phyloP scores from a whole-genome alignment of 2,797 vertebrate genomes.

The Bryconaethiops microstoma region DNA sequence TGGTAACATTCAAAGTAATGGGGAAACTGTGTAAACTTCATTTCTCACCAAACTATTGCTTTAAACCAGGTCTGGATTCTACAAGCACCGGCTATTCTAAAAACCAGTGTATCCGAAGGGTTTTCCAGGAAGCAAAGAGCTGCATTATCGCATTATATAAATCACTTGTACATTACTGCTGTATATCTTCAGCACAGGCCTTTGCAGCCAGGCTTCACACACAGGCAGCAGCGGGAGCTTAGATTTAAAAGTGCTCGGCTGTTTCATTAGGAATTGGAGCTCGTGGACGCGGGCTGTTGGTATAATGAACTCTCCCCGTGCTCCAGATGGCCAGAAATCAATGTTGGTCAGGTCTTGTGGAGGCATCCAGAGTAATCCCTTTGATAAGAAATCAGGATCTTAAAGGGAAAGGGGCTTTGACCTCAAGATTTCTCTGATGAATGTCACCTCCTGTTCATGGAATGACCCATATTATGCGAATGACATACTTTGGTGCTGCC shows the following conservation, averaged over 20 bases:
- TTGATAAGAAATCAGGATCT: conserved; percentile 52
- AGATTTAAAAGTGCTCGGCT: conserved; percentile 67
- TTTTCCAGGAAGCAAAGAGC: background rate
- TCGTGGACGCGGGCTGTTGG: conserved; percentile 61
- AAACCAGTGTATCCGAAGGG: background rate
- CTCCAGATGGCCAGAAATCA: conserved; percentile 73
- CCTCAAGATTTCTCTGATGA: background rate
- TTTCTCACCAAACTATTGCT: too few species aligned
- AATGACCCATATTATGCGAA: conserved; percentile 24
- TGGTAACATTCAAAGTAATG: too few species aligned
- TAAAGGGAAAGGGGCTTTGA: conserved; percentile 43
- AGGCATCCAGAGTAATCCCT: conserved; percentile 60
- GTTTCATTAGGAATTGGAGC: conserved; percentile 71
- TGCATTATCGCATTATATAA: background rate
- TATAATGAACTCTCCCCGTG: conserved; percentile 67
- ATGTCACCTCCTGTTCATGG: conserved; percentile 20
- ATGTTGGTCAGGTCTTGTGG: conserved; percentile 49
- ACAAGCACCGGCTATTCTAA: background rate
- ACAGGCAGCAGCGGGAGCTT: conserved; percentile 70
- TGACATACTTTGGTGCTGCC: background rate
- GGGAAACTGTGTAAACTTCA: too few species aligned
- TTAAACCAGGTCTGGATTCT: too few species aligned
- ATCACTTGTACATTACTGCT: background rate
- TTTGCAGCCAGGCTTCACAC: conserved; percentile 47
- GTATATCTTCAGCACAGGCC: conserved; percentile 4